Evolutionary conservation across 2,113 vertebrate genomes (phyloP), one percentile per base, ranked within the genome.

Genomic region (Riparia riparia): DNA sequence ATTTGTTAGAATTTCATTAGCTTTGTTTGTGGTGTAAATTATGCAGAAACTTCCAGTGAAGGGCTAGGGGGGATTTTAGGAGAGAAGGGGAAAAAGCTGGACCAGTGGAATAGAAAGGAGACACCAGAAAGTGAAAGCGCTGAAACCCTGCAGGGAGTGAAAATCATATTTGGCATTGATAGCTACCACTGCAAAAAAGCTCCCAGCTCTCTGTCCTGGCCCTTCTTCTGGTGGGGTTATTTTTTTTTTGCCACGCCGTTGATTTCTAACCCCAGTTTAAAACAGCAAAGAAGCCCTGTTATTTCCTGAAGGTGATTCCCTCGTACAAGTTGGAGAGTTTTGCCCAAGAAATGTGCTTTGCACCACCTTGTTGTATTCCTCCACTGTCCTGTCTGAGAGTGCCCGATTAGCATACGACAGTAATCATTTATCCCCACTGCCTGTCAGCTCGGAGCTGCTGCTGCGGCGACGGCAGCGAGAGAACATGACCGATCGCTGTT

Each of bases 381-480:
- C 73, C 69, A 42, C 20, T 0, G 8, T 89, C 95, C 96, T 97
- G 97, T 95, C 95, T 95, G 12, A 57, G 96, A 81, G 95, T 95
- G 97, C 91, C 79, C 95, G 31, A 94, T 96, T 98, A 90, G 97
- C 97, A 96, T 88, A 96, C 97, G 98, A 97, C 98, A 98, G 97
- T 85, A 97, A 93, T 98, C 97, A 96, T 95, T 91, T 82, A 91
- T 95, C 97, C 90, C 14, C 17, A 4, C 84, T 42, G 88, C 95
- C 97, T 94, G 44, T 97, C 97, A 97, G 97, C 95, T 51, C 60
- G 24, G 25, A 76, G 80, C 93, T 57, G 80, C 97, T 73, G 68
- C 96, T 64, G 81, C 32, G 9, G 85, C 50, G 90, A 28, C 72
- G 92, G 95, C 97, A 93, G 91, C 89, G 83, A 96, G 91, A 89